A percentile compares a stretch with the other conserved stretches of the same genome.
phyloP scores from a whole-genome alignment of 2,113 vertebrate species.

The Gallinago jamesoni region DNA sequence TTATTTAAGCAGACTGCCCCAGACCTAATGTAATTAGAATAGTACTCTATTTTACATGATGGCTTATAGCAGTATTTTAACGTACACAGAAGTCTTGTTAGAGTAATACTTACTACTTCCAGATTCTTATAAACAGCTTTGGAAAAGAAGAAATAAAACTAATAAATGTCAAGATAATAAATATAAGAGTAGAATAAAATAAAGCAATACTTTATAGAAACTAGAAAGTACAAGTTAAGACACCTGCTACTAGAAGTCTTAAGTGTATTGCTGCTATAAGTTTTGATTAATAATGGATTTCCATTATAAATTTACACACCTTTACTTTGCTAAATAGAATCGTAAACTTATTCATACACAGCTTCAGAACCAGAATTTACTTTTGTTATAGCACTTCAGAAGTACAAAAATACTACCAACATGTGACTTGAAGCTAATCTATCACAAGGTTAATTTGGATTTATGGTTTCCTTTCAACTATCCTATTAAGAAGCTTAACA shows the following conservation, averaged over 20 bases:
- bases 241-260: neutral
- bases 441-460: constrained; percentile 49
- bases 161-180: neutral
- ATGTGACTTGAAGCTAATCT: constrained; percentile 11
- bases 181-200: neutral
- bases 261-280: neutral
- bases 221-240: neutral
- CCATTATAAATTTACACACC: neutral
- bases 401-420: neutral
- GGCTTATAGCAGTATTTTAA: neutral
- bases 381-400: neutral
- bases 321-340: neutral
- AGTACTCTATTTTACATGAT: neutral
- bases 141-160: neutral
- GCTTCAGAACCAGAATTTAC: neutral
- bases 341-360: neutral
- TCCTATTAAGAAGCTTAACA: constrained; percentile 15
- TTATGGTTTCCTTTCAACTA: constrained; percentile 41
- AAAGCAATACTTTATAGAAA: neutral
- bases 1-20: neutral
- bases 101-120: neutral
- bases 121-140: neutral
- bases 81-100: neutral
- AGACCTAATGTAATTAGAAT: neutral
- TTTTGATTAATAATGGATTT: neutral